These are phyloP conservation scores for Girardinichthys multiradiatus DNA, from an alignment of 2,113 vertebrate genomes.

Conservation along the genomic window DNA sequence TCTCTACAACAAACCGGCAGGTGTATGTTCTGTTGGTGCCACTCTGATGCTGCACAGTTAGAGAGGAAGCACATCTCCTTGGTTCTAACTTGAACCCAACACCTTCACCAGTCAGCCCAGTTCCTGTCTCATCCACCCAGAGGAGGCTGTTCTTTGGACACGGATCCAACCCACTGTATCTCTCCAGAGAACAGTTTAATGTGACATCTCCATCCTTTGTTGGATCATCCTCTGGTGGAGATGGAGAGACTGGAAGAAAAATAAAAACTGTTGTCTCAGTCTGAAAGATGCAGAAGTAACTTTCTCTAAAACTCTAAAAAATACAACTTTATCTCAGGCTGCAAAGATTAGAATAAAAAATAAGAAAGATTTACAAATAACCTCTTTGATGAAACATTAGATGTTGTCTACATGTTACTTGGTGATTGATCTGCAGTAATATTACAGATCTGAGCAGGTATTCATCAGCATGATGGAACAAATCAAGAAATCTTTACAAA, in stretches of 20 bases:
- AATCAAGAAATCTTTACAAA: no score
- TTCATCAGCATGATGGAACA: no score
- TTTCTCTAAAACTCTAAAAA: background rate
- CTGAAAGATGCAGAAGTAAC: background rate
- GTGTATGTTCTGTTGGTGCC: conserved; percentile 10
- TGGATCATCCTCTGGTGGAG: background rate
- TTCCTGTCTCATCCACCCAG: conserved; percentile 35
- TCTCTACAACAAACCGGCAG: conserved; percentile 1
- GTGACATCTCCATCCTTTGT: background rate
- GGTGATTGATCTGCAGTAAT: no score
- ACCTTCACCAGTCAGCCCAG: background rate
- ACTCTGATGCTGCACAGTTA: conserved; percentile 28
- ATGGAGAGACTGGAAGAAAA: conserved; percentile 26
- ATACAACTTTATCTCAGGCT: background rate
- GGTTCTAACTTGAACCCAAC: accelerated
- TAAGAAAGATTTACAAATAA: background rate
- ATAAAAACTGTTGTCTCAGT: background rate
- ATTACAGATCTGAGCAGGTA: no score
- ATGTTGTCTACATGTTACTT: no score
- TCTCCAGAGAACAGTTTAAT: conserved; percentile 33
- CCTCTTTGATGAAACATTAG: no score
- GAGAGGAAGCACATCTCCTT: background rate
- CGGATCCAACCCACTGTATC: accelerated
- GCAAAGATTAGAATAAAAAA: background rate
- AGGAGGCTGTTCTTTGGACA: background rate